These are phyloP conservation scores for Myotis davidii DNA, from an alignment of 2,113 vertebrate species.

Conservation along the genomic window DNA sequence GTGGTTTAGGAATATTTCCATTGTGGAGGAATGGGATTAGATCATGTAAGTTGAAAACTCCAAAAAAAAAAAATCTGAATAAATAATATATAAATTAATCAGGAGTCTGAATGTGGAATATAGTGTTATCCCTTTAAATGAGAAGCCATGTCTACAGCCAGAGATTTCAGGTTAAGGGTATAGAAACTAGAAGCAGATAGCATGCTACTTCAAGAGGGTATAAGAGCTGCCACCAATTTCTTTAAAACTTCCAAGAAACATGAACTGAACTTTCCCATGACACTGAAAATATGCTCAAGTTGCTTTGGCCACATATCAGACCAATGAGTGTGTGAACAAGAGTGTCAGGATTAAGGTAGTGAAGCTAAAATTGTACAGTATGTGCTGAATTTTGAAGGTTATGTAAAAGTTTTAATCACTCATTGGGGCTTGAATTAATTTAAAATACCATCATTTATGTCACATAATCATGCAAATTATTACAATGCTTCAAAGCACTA, in stretches of 20 bases:
- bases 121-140: not conserved
- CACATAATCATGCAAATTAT: not conserved
- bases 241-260: not conserved
- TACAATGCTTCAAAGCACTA: not conserved
- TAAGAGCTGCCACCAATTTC: not conserved
- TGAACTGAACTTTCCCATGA: not conserved
- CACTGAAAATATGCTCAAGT: not conserved
- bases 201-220: accelerated
- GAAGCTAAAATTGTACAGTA: not conserved
- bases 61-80: not conserved
- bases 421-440: slow-evolving; percentile 24
- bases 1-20: not conserved
- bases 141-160: not conserved
- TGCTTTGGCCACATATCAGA: not conserved
- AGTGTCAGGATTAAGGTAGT: not conserved
- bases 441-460: slow-evolving; percentile 17
- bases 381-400: not conserved
- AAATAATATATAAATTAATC: not conserved
- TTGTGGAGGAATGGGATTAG: not conserved
- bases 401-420: not conserved
- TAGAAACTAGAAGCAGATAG: not conserved
- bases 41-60: not conserved
- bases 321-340: not conserved
- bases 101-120: not conserved
- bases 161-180: not conserved